A percentile compares a stretch with the other conserved stretches of the same genome.
Evolutionary conservation across 2,888 invertebrate genomes (phyloP).

Genomic region (Hanleya hanleyi): DNA sequence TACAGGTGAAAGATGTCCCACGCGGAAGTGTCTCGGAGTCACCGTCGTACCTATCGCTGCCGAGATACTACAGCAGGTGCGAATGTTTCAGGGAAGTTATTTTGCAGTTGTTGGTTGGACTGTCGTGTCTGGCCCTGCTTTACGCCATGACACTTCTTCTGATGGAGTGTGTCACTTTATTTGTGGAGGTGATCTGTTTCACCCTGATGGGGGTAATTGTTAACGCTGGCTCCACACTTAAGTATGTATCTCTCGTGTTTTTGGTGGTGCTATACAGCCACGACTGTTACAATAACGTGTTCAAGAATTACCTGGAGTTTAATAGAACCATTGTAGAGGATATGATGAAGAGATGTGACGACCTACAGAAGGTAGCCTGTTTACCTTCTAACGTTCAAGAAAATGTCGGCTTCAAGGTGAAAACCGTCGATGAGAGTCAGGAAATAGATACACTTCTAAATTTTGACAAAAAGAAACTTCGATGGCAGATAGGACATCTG

Average conservation of each 20-base stretch:
- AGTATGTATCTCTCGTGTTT: slow-evolving; percentile 67
- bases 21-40: slow-evolving; percentile 19
- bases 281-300: slow-evolving; percentile 71
- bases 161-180: slow-evolving; percentile 63
- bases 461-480: slow-evolving; percentile 54
- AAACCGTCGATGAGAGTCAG: slow-evolving; percentile 58
- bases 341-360: slow-evolving; percentile 64
- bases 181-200: slow-evolving; percentile 66
- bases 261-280: slow-evolving; percentile 69
- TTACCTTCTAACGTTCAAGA: slow-evolving; percentile 62
- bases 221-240: slow-evolving; percentile 64
- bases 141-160: slow-evolving; percentile 60
- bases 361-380: slow-evolving; percentile 63
- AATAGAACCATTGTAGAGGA: slow-evolving; percentile 67
- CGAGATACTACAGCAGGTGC: not conserved
- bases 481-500: slow-evolving; percentile 68
- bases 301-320: slow-evolving; percentile 69
- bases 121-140: slow-evolving; percentile 54
- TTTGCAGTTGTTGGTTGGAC: slow-evolving; percentile 46
- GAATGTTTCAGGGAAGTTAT: not conserved
- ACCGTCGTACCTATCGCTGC: not conserved
- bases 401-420: slow-evolving; percentile 66
- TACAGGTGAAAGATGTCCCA: slow-evolving; percentile 35
- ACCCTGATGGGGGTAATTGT: slow-evolving; percentile 71
- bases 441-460: slow-evolving; percentile 53